Base-by-base conservation (phyloP, 2,113 vertebrate species). In the Eupsittula cactorum region DNA sequence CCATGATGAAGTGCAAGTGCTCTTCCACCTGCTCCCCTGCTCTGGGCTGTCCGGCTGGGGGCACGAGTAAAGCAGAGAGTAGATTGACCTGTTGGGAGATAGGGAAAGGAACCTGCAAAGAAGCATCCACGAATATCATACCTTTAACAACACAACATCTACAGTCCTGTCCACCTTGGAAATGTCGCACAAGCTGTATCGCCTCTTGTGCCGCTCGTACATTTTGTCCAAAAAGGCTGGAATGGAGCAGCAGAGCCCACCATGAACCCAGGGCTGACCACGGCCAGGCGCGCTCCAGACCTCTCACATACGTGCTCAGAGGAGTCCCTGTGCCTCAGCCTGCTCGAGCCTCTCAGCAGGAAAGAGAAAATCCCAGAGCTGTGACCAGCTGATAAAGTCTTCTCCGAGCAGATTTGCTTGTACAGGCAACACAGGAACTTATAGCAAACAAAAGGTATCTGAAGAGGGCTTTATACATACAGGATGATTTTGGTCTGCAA, bases 141-240 rank as follows among this genome's bases (percentile, higher is more conserved):
- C 99, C 99, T 99, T 99, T 74, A 99, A 97, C 93, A 99, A 94
- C 88, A 99, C 99, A 97, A 99, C 99, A 83, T 99, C 99, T 93
- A 99, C 98, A 37, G 98, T 97, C 95, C 98, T 98, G 97, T 99
- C 98, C 88, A 98, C 99, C 96, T 98, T 99, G 97, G 99, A 98
- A 78, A 98, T 98, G 91, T 98, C 98, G 55, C 99, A 99, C 55
- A 99, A 97, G 95, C 99, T 99, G 97, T 99, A 99, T 82, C 99
- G 98, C 98, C 99, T 97, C 98, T 98, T 99, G 97, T 99, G 98
- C 86, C 99, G 98, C n/a, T 99, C 99, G 19, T 99, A 99, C 99
- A 99, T 99, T 92, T 97, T 98, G 97, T 95, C 97, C 91, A 80
- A 76, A 86, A 76, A 91, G 88, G 68, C 2, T 21, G 74, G 82